These are phyloP conservation scores for Callipepla squamata DNA, from an alignment of 2,113 vertebrate genomes.

Conservation along the genomic window DNA sequence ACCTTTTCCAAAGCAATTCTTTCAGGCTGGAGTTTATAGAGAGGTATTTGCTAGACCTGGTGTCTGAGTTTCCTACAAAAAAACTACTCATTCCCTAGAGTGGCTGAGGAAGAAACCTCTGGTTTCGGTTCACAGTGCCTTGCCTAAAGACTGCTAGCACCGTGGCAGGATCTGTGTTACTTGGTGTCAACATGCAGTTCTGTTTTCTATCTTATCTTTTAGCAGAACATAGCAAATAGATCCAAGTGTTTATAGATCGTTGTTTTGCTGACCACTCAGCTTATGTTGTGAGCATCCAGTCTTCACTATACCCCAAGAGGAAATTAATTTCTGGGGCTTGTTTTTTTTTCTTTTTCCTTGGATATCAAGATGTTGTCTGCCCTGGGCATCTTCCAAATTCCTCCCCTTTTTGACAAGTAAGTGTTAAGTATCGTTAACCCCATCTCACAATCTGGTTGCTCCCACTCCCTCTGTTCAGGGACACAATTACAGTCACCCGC, in stretches of 20 bases:
- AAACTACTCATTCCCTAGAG: neutral
- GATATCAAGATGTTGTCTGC: neutral
- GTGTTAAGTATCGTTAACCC: neutral
- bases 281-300: neutral
- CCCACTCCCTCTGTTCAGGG: neutral
- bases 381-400: neutral
- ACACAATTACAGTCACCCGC: neutral
- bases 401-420: neutral
- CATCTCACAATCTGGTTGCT: neutral
- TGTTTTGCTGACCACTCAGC: neutral
- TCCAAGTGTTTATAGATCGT: neutral
- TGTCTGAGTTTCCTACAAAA: slow-evolving; percentile 30
- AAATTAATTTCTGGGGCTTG: neutral
- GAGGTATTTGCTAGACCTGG: slow-evolving; percentile 1
- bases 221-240: neutral
- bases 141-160: neutral
- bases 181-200: slow-evolving; percentile 9
- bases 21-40: slow-evolving; percentile 40
- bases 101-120: neutral
- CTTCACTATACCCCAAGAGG: neutral
- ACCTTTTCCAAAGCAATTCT: slow-evolving; percentile 53
- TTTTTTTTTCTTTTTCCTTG: neutral
- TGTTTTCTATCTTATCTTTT: neutral
- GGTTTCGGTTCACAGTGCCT: neutral
- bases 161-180: neutral